Evolutionary conservation across 2,888 invertebrate genomes (phyloP).

Genomic region (Galerucella nymphaeae): DNA sequence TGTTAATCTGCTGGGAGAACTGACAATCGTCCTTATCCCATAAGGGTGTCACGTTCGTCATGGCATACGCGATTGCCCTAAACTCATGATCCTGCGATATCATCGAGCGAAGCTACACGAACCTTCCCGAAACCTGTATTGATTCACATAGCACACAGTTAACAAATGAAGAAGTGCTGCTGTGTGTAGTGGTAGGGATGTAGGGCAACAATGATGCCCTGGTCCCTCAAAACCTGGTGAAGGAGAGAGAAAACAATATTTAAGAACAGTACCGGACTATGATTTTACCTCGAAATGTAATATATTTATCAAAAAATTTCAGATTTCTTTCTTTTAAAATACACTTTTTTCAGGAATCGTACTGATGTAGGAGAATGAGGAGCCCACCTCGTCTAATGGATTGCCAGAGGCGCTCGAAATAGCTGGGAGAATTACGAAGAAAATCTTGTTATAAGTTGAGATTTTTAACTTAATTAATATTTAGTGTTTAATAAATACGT

Average conservation of each 20-base stretch:
- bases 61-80: slow-evolving; percentile 58
- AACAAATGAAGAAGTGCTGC: slow-evolving; percentile 62
- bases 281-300: not conserved
- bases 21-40: slow-evolving; percentile 27
- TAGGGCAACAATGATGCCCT: slow-evolving; percentile 52
- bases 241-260: slow-evolving; percentile 9
- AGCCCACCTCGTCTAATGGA: too few species aligned
- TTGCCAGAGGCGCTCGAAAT: too few species aligned
- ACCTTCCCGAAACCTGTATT: slow-evolving; percentile 58
- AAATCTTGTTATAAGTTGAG: too few species aligned
- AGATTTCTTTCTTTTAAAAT: too few species aligned
- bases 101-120: slow-evolving; percentile 55
- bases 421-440: too few species aligned
- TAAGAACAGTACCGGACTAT: not conserved
- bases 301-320: not conserved
- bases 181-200: slow-evolving; percentile 50
- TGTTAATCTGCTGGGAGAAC: slow-evolving; percentile 26
- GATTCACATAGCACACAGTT: slow-evolving; percentile 56
- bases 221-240: slow-evolving; percentile 6
- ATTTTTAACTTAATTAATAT: too few species aligned
- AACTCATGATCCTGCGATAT: slow-evolving; percentile 58
- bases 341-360: too few species aligned
- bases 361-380: too few species aligned
- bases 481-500: too few species aligned
- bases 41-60: slow-evolving; percentile 55